phyloP scores from a whole-genome alignment of 2,797 vertebrate species.

The Graptemys geographica region DNA sequence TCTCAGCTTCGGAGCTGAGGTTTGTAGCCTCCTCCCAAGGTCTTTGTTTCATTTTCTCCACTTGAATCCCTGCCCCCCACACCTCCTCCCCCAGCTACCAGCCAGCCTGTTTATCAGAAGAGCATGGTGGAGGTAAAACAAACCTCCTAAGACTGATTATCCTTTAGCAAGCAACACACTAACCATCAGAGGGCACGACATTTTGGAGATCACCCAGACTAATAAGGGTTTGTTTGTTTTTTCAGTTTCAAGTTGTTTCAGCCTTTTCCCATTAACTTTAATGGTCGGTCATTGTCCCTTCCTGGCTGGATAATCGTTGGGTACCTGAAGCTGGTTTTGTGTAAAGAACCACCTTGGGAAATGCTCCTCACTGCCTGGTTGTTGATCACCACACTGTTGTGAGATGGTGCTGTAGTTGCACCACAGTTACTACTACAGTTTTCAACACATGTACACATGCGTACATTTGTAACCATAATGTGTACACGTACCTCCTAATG shows the following conservation, averaged over 20 bases:
- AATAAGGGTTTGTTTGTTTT: neutral
- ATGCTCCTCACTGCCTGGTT: neutral
- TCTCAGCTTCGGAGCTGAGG: neutral
- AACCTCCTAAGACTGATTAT: neutral
- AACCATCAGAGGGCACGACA: neutral
- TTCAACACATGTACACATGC: neutral
- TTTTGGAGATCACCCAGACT: neutral
- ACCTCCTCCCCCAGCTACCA: neutral
- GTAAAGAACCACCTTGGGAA: neutral
- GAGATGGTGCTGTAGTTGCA: neutral
- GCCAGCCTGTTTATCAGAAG: neutral
- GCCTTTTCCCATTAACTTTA: neutral
- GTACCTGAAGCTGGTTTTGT: neutral
- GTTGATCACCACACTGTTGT: neutral
- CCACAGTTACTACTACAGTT: neutral
- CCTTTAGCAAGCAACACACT: neutral
- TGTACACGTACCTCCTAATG: neutral
- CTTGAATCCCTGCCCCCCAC: neutral
- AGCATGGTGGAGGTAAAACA: neutral
- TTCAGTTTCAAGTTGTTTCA: neutral
- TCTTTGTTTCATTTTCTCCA: neutral
- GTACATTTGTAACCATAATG: neutral
- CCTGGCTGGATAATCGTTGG: neutral
- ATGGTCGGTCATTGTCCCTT: neutral
- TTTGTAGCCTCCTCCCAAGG: neutral